Conservation (phyloP, 2,113 vertebrate genomes). For the Mustela nigripes region DNA sequence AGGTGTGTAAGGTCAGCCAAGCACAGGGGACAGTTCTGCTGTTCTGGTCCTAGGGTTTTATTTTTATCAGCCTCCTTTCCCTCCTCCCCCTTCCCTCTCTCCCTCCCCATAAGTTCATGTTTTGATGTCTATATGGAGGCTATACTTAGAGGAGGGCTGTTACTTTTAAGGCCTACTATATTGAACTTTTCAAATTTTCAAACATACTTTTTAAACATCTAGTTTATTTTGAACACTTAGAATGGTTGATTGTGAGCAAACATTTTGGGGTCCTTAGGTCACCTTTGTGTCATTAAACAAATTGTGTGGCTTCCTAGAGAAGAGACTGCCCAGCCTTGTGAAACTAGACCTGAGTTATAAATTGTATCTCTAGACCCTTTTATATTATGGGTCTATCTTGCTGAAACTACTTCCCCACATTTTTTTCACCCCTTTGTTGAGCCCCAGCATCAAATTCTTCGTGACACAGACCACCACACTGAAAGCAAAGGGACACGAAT, state of each 20-base stretch:
- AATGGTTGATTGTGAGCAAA: background rate
- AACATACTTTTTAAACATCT: background rate
- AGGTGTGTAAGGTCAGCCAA: conserved; percentile 25
- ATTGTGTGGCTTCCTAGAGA: background rate
- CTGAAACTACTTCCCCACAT: background rate
- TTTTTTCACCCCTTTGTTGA: background rate
- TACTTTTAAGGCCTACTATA: background rate
- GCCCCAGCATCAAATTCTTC: background rate
- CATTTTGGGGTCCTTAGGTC: background rate
- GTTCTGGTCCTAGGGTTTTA: conserved; percentile 3
- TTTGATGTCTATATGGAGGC: background rate
- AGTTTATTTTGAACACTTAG: conserved; percentile 28
- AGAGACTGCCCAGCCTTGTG: background rate
- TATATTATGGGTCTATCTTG: background rate
- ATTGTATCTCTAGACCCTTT: background rate
- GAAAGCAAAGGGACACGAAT: background rate
- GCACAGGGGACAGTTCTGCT: background rate
- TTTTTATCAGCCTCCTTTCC: conserved; percentile 8
- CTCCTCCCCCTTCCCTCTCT: no score
- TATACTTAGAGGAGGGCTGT: background rate
- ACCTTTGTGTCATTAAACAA: background rate
- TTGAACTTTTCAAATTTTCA: background rate
- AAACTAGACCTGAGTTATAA: background rate
- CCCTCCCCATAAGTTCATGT: background rate
- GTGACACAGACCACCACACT: background rate